These are phyloP conservation scores for Palloptera scutellata DNA, from an alignment of 2,888 invertebrate species.

Conservation along the genomic window DNA sequence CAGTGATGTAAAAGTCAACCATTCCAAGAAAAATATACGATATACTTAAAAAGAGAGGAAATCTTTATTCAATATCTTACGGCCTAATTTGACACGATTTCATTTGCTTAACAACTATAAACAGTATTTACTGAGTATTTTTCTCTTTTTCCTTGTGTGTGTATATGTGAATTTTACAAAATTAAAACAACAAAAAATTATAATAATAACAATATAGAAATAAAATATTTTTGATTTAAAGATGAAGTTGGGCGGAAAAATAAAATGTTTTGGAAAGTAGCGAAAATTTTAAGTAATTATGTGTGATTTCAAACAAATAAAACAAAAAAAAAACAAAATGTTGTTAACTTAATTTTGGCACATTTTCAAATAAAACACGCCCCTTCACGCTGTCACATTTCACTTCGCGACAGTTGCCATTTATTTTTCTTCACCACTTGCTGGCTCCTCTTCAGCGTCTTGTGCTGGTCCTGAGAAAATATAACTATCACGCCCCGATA, in stretches of 20 bases:
- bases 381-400: neutral
- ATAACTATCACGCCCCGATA: conserved; percentile 81
- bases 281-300: too few species aligned
- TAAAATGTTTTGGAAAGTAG: too few species aligned
- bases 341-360: conserved; percentile 26
- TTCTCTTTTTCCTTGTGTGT: too few species aligned
- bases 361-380: conserved; percentile 17
- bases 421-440: conserved; percentile 18
- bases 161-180: conserved; percentile 2
- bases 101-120: conserved; percentile 21
- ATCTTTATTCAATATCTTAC: too few species aligned
- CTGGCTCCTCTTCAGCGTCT: conserved; percentile 30
- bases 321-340: conserved; percentile 20
- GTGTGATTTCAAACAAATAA: conserved; percentile 5
- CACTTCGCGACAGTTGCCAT: neutral
- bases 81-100: conserved; percentile 20
- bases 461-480: conserved; percentile 48
- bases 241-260: too few species aligned
- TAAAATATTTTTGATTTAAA: too few species aligned
- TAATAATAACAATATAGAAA: conserved; percentile 12
- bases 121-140: neutral
- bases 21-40: too few species aligned
- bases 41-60: too few species aligned
- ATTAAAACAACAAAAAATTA: conserved; percentile 10
- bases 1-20: too few species aligned